Evolutionary conservation across 2,113 vertebrate genomes (phyloP), one percentile per base, ranked within the genome.

Genomic region (Microcebus lehilahytsara): DNA sequence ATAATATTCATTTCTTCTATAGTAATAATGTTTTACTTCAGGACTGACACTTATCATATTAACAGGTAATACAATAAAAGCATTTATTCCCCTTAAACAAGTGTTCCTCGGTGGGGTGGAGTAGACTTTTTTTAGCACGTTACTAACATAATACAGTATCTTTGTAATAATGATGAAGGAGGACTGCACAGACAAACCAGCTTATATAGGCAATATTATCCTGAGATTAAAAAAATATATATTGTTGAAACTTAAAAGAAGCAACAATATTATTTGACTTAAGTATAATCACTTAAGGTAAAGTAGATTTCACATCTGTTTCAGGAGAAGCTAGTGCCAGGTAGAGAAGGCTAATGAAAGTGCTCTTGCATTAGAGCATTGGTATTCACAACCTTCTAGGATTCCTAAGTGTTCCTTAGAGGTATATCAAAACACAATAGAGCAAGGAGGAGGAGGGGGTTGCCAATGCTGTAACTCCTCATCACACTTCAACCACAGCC

Each of bases 1-100:
- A 66, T 19, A n/a, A 17, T 56, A 80, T 60, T 91, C 32, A 49
- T 77, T 66, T 90, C 60, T 89, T 67, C 71, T 71, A 42, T 4
- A 87, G 30, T 75, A 20, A 27, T 69, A 60, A 58, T 32, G 19
- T 49, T 93, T 53, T 90, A 11, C 60, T 92, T 34, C 69, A 40
- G 95, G 40, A 78, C 3, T 11, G 40, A 75, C 89, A 11, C 23
- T 71, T 79, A 91, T 51, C 69, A 23, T 85, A 84, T 74, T 66
- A 88, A 37, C 25, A 85, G 25, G 30, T 56, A 46, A 79, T 85
- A 1, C 60, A 91, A 58, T 9, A 93, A 69, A 80, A n/a, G 0
- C 40, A 58, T 13, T 79, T 91, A n/a, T 79, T 89, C n/a, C 42
- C 66, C 58, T 97, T 93, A 58, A 86, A 72, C 40, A 62, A 67